Base-by-base conservation (phyloP, 2,797 vertebrate species). In the Etheostoma nigrum region DNA sequence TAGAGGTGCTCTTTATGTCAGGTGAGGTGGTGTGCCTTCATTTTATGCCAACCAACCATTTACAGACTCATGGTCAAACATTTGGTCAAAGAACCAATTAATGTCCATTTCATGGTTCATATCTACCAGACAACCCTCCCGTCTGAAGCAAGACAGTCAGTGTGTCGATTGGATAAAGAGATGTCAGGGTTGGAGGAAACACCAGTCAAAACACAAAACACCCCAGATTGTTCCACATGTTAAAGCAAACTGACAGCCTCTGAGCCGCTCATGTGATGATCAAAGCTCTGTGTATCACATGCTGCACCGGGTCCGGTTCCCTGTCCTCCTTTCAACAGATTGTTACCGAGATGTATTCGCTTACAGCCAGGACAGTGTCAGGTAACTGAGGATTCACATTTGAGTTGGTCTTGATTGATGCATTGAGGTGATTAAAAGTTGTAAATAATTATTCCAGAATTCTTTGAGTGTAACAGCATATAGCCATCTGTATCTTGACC, bases 201-300 rank as follows among this genome's bases (percentile, higher is more conserved):
- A 25, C 5, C 61, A 49, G 78, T 63, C 54, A 68, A 67, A 83
- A 76, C 76, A 67, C 47, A 53, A 49, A 67, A 33, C 68, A 47
- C 42, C 57, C 16, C 18, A 7, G 51, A 75, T 79, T 67, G 78
- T 69, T 76, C 49, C 30, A 61, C 51, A 73, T 40, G 76, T 83
- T 77, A 76, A 73, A 82, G 58, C 77, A 65, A 64, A 57, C 67
- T 27, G 66, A 59, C 36, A 6, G 33, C 18, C 25, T 67, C 33
- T 19, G 19, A 78, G 66, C 47, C 4, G 15, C 48, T 67, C 51
- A 4, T 54, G 16, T 36, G 51, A 47, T 49, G 72, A 82, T 84
- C 76, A 77, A 80, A 82, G 74, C 65, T 18, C 40, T 0, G n/a
- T 5, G 36, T 30, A 75, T 63, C 72, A 70, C 71, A 62, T 57